phyloP scores from a whole-genome alignment of 2,888 invertebrate genomes.

The Cylloceria caligata region DNA sequence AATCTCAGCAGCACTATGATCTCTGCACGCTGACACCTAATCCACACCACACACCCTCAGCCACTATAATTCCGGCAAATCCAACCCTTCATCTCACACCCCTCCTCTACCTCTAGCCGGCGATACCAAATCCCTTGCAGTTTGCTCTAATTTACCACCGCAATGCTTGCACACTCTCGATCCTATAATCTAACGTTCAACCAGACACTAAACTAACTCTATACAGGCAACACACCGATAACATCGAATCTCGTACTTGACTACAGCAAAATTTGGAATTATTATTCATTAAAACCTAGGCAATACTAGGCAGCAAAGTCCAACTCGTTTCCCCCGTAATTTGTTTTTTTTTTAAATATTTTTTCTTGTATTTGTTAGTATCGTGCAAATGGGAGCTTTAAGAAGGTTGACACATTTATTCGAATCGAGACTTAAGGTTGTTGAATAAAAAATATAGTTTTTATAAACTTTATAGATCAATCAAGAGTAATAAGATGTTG shows the following conservation, averaged over 20 bases:
- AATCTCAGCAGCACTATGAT: slow-evolving; percentile 76
- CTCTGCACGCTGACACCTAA: slow-evolving; percentile 82
- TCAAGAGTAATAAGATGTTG: too few relatives aligned
- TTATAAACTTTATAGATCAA: too few relatives aligned
- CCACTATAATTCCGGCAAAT: slow-evolving; percentile 73
- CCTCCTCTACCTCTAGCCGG: too few relatives aligned
- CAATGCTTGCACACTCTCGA: slow-evolving; percentile 30
- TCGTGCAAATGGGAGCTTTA: neutral
- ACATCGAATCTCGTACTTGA: neutral
- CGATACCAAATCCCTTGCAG: slow-evolving; percentile 39
- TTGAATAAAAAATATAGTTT: too few relatives aligned
- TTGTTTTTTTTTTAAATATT: neutral
- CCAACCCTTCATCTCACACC: slow-evolving; percentile 33
- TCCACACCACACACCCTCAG: slow-evolving; percentile 83
- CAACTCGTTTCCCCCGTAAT: neutral
- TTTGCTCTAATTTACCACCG: slow-evolving; percentile 19
- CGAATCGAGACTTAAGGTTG: too few relatives aligned
- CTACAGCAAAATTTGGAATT: neutral
- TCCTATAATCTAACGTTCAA: slow-evolving; percentile 1
- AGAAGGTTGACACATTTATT: too few relatives aligned
- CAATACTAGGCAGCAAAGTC: neutral
- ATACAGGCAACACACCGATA: neutral
- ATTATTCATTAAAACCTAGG: neutral
- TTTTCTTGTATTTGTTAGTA: neutral
- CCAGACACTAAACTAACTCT: slow-evolving; percentile 14